Conservation (phyloP, 2,888 invertebrate species). For the Actias luna region DNA sequence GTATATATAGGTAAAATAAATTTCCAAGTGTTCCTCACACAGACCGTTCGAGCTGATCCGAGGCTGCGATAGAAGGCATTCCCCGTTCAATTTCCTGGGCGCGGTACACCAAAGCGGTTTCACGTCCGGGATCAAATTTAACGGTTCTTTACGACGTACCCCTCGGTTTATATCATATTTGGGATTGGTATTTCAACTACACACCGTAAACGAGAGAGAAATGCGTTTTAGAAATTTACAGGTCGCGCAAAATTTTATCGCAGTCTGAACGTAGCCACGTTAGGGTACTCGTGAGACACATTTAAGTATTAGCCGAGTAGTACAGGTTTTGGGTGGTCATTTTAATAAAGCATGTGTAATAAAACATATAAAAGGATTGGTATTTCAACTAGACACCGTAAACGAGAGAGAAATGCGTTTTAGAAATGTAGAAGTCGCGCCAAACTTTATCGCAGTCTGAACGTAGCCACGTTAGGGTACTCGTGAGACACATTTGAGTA, state of each 20-base stretch:
- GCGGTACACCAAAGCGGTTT: constrained; percentile 9
- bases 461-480: too few species aligned
- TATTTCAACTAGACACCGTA: constrained; percentile 1
- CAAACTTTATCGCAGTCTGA: too few species aligned
- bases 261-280: too few species aligned
- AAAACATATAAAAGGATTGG: too few species aligned
- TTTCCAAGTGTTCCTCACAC: background rate
- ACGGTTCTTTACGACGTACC: constrained; percentile 1
- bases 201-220: background rate
- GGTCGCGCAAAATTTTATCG: too few species aligned
- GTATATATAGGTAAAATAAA: background rate
- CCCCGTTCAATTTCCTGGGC: constrained; percentile 17
- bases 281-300: too few species aligned
- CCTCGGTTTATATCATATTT: constrained; percentile 8
- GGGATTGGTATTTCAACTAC: constrained; percentile 9
- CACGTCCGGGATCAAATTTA: constrained; percentile 14
- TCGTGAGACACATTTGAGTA: too few species aligned
- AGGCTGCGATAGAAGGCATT: constrained; percentile 5
- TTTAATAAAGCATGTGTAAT: too few species aligned
- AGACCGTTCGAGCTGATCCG: background rate
- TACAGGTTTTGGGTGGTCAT: too few species aligned
- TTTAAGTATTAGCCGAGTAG: too few species aligned
- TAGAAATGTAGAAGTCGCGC: background rate
- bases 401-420: constrained; percentile 1
- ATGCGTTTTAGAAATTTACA: background rate